phyloP scores from a whole-genome alignment of 2,888 invertebrate genomes.

The Plutella xylostella region DNA sequence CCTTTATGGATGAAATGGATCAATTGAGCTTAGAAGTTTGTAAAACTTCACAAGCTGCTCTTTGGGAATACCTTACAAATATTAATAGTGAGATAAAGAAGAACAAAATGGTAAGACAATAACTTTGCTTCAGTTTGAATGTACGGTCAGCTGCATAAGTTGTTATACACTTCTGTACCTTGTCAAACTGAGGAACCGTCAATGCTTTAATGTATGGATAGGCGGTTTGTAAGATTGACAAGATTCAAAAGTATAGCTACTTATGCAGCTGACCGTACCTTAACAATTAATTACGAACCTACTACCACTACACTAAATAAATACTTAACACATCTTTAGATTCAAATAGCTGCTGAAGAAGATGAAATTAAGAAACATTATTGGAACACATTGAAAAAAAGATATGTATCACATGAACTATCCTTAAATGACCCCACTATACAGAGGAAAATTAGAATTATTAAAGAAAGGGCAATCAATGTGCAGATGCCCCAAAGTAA shows the following conservation, averaged over 20 bases:
- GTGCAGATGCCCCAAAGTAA: slow-evolving; percentile 61
- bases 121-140: no score
- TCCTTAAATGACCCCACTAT: slow-evolving; percentile 31
- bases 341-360: slow-evolving; percentile 52
- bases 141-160: no score
- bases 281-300: not conserved
- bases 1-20: slow-evolving; percentile 56
- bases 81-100: slow-evolving; percentile 49
- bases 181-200: no score
- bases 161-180: no score
- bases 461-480: slow-evolving; percentile 54
- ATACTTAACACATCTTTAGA: slow-evolving; percentile 24
- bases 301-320: not conserved
- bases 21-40: slow-evolving; percentile 53
- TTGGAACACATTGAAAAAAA: slow-evolving; percentile 52
- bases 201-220: no score
- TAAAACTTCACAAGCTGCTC: slow-evolving; percentile 50
- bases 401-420: slow-evolving; percentile 35
- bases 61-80: slow-evolving; percentile 58
- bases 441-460: slow-evolving; percentile 46
- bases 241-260: no score
- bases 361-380: slow-evolving; percentile 59
- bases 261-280: no score
- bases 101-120: slow-evolving; percentile 45
- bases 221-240: no score